Evolutionary conservation across 2,113 vertebrate species (phyloP), one percentile per base, ranked within the genome.

Genomic region (Nesogale talazaci): DNA sequence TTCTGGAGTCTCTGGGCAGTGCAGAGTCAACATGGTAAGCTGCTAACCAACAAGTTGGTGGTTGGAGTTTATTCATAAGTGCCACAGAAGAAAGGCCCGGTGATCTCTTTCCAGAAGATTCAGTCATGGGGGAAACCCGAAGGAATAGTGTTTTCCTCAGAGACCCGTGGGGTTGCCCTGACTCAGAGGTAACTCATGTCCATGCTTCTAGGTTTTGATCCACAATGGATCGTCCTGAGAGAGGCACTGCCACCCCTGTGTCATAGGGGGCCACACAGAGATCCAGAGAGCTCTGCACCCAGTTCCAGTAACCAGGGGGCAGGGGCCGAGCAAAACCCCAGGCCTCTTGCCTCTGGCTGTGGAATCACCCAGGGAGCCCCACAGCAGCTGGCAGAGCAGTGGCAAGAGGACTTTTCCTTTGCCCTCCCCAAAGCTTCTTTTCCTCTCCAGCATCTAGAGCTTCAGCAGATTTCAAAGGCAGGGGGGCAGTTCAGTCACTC

Each of bases 401-500:
- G 42, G 15, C 52, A 36, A 65, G n/a, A 20, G 36, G 29, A 90
- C n/a, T 88, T 90, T 88, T 75, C 77, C 83, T 90, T 40, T 69
- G 38, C 9, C 38, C 70, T 88, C 92, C 63, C 63, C 38, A 78
- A 40, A 23, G 20, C 23, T 61, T 65, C 14, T 77, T 75, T 87
- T 95, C 83, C 84, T 31, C 72, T 88, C 42, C 42, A 46, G 25
- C 57, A 57, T 67, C 87, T 94, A 85, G 77, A 65, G 10, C 20
- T 19, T 94, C 59, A 67, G 1, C 91, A 63, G 89, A 83, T 65
- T 87, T 59, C 70, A 63, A 9, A 1, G 15, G 29, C 86, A 91
- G 70, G 42, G 63, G 29, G 72, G 34, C 91, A 31, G 52, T n/a
- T 75, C 10, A n/a, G n/a, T 78, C 83, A 97, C 96, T 93, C 96